Evolutionary conservation across 2,797 vertebrate species (phyloP).

Genomic region (Sebastes steindachneri): DNA sequence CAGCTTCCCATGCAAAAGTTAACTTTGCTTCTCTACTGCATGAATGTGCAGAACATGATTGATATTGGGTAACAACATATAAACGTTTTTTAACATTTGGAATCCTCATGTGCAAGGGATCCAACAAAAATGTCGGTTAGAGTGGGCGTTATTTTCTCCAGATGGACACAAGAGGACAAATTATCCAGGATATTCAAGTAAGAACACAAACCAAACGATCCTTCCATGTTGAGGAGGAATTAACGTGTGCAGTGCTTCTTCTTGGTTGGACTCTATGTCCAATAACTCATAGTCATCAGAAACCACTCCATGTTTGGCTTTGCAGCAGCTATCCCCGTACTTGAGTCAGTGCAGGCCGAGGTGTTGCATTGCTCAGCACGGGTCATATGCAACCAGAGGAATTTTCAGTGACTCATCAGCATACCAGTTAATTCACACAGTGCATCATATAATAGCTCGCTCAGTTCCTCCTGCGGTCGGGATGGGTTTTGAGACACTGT

Average conservation of each 20-base stretch:
- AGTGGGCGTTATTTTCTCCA: conserved; percentile 57
- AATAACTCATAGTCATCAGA: conserved; percentile 42
- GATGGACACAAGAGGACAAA: conserved; percentile 50
- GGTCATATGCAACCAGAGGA: conserved; percentile 63
- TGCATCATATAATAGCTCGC: conserved; percentile 43
- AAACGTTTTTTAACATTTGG: conserved; percentile 10
- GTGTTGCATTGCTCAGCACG: conserved; percentile 70
- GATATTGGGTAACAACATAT: not conserved
- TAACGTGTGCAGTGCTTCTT: conserved; percentile 19
- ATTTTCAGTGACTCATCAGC: conserved; percentile 68
- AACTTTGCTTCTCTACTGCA: not conserved
- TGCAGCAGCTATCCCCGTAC: conserved; percentile 43
- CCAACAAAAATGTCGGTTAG: conserved; percentile 33
- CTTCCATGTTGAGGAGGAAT: conserved; percentile 30
- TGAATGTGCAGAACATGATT: conserved; percentile 1
- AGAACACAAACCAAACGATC: conserved; percentile 43
- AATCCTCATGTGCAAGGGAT: conserved; percentile 18
- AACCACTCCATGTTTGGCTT: conserved; percentile 73
- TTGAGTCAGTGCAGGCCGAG: conserved; percentile 68
- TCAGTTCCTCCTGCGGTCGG: conserved; percentile 34
- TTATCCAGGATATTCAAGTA: conserved; percentile 40
- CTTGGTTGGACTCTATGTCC: conserved; percentile 20
- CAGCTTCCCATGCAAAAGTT: not conserved
- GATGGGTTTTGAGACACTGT: conserved; percentile 21
- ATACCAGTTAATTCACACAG: conserved; percentile 49